These are phyloP conservation scores for Plemyria rubiginata DNA, from an alignment of 2,888 invertebrate genomes.

Conservation along the genomic window DNA sequence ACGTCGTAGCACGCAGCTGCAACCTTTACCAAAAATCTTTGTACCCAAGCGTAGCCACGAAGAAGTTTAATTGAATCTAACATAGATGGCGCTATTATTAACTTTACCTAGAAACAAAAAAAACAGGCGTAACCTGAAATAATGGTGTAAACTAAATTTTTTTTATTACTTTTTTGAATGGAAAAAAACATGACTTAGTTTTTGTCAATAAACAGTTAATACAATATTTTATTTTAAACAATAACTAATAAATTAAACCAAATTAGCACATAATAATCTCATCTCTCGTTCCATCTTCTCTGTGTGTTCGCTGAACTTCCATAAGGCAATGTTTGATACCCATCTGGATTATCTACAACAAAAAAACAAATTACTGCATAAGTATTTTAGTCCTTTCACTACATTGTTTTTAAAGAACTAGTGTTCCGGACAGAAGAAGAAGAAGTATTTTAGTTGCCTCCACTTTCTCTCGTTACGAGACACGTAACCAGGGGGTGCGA, in stretches of 20 bases:
- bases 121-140: neutral
- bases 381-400: no score
- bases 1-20: constrained; percentile 27
- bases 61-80: no score
- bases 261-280: constrained; percentile 22
- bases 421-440: no score
- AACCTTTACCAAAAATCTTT: neutral
- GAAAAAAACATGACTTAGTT: neutral
- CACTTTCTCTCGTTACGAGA: no score
- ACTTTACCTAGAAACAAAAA: neutral
- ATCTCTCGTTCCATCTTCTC: constrained; percentile 55
- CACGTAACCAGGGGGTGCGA: no score
- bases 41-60: constrained; percentile 1
- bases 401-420: no score
- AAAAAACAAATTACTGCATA: constrained; percentile 5
- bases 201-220: constrained; percentile 13
- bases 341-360: constrained; percentile 55
- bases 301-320: constrained; percentile 51
- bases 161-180: no score
- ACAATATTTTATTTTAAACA: constrained; percentile 21
- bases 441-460: no score
- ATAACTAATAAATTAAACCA: constrained; percentile 15
- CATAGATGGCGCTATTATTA: constrained; percentile 39
- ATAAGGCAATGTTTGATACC: constrained; percentile 48
- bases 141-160: neutral